Conservation (phyloP, 1,140 invertebrate species). For the Drosophila teissieri region DNA sequence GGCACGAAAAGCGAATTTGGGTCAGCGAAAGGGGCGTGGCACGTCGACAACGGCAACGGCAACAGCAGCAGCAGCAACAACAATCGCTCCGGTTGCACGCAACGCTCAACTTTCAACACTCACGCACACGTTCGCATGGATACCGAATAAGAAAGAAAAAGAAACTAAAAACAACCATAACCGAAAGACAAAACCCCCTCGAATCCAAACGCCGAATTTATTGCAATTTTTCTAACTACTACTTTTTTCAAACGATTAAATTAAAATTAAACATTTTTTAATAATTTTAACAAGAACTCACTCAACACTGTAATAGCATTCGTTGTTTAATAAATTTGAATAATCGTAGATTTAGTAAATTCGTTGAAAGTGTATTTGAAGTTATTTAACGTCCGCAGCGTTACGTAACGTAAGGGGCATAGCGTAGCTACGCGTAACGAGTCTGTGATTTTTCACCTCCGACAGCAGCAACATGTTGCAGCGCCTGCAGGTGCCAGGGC, state of each 20-base stretch:
- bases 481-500: constrained; percentile 42
- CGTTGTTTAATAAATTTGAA: too few species aligned
- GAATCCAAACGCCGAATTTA: constrained; percentile 6
- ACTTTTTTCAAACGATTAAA: too few species aligned
- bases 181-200: constrained; percentile 5
- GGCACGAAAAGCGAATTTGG: constrained; percentile 58
- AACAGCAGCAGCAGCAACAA: constrained; percentile 14
- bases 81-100: constrained; percentile 37
- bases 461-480: constrained; percentile 41
- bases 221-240: not conserved
- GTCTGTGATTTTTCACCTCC: constrained; percentile 1
- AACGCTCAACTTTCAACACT: constrained; percentile 42
- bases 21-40: constrained; percentile 71
- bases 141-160: constrained; percentile 7
- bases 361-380: too few species aligned
- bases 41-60: constrained; percentile 13
- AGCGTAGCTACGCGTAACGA: constrained; percentile 10
- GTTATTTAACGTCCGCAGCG: constrained; percentile 5
- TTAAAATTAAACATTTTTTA: not conserved
- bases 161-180: constrained; percentile 3
- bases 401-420: constrained; percentile 22
- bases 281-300: too few species aligned
- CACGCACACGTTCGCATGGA: constrained; percentile 22
- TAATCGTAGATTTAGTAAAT: too few species aligned
- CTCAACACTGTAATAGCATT: not conserved